Evolutionary conservation across 2,797 vertebrate species (phyloP), one percentile per base, ranked within the genome.

Genomic region (Babyrousa celebensis): DNA sequence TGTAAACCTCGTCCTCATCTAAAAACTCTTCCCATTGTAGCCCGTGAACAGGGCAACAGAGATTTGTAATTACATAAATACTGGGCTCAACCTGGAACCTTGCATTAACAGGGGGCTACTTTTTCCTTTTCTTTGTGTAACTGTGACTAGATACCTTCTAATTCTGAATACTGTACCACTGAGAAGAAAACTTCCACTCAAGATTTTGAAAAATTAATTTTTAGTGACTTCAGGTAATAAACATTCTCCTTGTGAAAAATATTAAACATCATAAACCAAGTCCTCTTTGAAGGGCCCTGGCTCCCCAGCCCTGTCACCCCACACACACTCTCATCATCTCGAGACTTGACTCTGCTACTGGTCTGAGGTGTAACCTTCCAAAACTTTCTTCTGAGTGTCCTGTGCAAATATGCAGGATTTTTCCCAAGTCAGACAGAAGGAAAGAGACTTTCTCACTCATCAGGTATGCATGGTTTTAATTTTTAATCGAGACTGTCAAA

Each of bases 1-100:
- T 80, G 71, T 60, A 94, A 97, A 97, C 54, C 91, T 84, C 43
- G 87, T 63, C 93, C 77, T 71, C 91, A 82, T 85, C 62, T 70
- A 68, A 72, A 96, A 93, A 90, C 65, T 54, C 78, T 88, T 36
- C 17, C 21, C 56, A 23, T 74, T 85, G 54, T 82, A 91, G 72
- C 36, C 17, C 77, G 23, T 7, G 62, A 78, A 48, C 43, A 23
- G 11, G 1, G 4, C 20, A n/a, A 84, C 67, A 71, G 87, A 96
- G 79, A 75, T 43, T 85, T 36, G 1, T 48, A 62, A 54, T 83
- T 16, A 60, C 43, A 85, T 62, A 83, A 96, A 95, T 70, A 40
- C 0, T 43, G 56, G 72, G 18, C 27, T 80, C 78, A 62, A 82
- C 40, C 65, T 70, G 80, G 62, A 95, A 67, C 29, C 27, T 15